phyloP scores from a whole-genome alignment of 2,797 vertebrate genomes.

The Phrynocephalus vlangalii region DNA sequence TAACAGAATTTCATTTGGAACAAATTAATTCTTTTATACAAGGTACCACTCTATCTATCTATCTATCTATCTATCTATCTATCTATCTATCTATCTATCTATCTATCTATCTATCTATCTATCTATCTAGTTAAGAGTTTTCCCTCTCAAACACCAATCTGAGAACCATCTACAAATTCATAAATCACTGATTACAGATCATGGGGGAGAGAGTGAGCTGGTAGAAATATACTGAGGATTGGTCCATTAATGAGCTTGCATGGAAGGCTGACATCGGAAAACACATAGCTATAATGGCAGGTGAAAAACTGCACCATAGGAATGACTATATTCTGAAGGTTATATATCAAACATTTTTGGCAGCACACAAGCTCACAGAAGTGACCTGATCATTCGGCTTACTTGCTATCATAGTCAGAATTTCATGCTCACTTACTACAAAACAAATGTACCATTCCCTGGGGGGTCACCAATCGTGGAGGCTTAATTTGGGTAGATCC shows the following conservation, averaged over 20 bases:
- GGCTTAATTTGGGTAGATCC: constrained; percentile 13
- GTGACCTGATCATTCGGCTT: neutral
- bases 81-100: too few species aligned
- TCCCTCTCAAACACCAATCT: neutral
- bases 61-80: too few species aligned
- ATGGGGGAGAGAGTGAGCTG: neutral
- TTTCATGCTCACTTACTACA: neutral
- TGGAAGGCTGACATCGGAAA: neutral
- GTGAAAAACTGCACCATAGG: neutral
- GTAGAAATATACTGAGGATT: neutral
- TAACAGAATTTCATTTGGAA: too few species aligned
- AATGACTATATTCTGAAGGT: constrained; percentile 3
- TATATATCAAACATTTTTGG: neutral
- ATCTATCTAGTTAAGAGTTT: neutral
- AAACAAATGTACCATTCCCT: neutral
- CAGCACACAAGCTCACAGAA: neutral
- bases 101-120: too few species aligned
- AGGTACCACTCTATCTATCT: too few species aligned
- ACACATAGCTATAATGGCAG: neutral
- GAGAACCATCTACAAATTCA: neutral
- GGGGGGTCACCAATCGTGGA: neutral
- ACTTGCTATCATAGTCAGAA: neutral
- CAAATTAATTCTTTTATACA: too few species aligned
- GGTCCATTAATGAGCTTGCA: neutral
- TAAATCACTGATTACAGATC: neutral